These are phyloP conservation scores for Digitonthophagus gazella DNA, from an alignment of 2,888 invertebrate genomes.

Conservation along the genomic window DNA sequence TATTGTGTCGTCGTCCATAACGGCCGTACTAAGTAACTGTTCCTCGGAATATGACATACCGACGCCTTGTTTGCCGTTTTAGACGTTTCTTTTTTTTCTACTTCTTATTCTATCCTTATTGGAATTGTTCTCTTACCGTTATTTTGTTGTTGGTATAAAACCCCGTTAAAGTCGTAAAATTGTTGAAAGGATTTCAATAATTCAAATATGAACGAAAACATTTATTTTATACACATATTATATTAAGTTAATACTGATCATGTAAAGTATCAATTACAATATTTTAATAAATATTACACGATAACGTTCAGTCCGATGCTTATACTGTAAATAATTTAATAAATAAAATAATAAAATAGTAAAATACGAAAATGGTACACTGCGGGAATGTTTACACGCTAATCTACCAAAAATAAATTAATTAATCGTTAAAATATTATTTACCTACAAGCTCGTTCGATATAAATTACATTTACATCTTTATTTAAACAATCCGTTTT, in stretches of 20 bases:
- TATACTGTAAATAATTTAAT: conserved; percentile 18
- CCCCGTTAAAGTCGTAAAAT: too few species aligned
- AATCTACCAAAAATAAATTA: conserved; percentile 7
- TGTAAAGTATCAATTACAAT: conserved; percentile 19
- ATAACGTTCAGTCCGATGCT: conserved; percentile 25
- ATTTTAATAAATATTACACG: conserved; percentile 18
- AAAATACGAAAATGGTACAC: conserved; percentile 11
- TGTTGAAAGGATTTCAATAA: too few species aligned
- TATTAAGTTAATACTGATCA: conserved; percentile 27
- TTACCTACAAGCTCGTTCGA: not conserved
- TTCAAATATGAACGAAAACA: conserved; percentile 20
- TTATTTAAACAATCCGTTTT: conserved; percentile 12
- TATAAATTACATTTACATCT: not conserved
- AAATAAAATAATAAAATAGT: conserved; percentile 18
- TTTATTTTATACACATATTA: conserved; percentile 19
- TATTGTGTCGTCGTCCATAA: not conserved
- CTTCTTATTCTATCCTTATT: too few species aligned
- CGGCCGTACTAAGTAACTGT: not conserved
- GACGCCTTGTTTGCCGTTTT: not conserved
- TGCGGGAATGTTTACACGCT: conserved; percentile 21
- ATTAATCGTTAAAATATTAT: conserved; percentile 12
- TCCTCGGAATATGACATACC: not conserved
- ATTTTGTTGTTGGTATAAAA: too few species aligned
- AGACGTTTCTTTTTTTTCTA: not conserved
- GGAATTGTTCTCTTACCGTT: not conserved